Percentiles rank a stretch among this genome's conserved stretches.
Conservation (phyloP, 1,140 invertebrate genomes). For the Drosophila littoralis region DNA sequence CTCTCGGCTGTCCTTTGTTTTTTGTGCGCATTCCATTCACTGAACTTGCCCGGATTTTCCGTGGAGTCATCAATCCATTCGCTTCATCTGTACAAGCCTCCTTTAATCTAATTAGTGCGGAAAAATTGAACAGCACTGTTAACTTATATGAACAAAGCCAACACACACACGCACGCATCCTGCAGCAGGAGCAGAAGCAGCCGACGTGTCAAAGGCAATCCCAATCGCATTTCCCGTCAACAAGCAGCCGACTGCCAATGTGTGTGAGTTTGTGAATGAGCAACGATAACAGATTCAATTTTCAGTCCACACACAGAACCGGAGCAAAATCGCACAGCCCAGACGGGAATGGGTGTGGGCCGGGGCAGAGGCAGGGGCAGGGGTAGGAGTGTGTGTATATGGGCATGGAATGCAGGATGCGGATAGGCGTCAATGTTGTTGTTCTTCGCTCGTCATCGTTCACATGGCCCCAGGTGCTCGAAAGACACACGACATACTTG, state of each 20-base stretch:
- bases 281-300: constrained; percentile 48
- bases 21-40: constrained; percentile 40
- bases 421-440: constrained; percentile 37
- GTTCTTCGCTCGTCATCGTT: constrained; percentile 21
- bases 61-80: constrained; percentile 45
- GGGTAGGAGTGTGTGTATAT: not conserved
- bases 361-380: too few relatives aligned
- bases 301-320: constrained; percentile 1
- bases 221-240: constrained; percentile 48
- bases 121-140: constrained; percentile 76
- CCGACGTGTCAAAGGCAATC: constrained; percentile 45
- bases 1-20: constrained; percentile 45
- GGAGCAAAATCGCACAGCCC: not conserved
- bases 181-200: constrained; percentile 27
- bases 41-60: constrained; percentile 29
- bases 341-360: not conserved
- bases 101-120: constrained; percentile 79
- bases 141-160: constrained; percentile 65
- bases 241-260: constrained; percentile 11
- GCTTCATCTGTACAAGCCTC: constrained; percentile 50
- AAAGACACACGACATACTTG: constrained; percentile 19
- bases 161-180: constrained; percentile 36
- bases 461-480: constrained; percentile 21
- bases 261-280: constrained; percentile 34
- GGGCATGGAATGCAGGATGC: constrained; percentile 17